A percentile compares a stretch with the other conserved stretches of the same genome.
Conservation (phyloP, 92 coral and sea anemone genomes). For the Blastomussa wellsi region DNA sequence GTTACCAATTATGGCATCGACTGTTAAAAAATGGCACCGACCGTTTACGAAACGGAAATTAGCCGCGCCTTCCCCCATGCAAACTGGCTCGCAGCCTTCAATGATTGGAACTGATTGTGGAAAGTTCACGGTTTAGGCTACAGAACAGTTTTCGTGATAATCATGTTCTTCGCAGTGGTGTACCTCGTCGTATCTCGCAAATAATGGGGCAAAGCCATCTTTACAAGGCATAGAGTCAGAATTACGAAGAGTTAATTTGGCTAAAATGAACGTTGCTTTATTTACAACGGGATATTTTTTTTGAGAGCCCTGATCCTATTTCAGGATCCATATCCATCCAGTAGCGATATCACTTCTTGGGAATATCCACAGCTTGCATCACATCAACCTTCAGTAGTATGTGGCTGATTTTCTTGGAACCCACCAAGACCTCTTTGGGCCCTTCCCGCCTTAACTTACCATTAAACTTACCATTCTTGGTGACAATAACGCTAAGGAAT, state of each 20-base stretch:
- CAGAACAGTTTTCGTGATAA: constrained; percentile 32
- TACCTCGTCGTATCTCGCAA: background rate
- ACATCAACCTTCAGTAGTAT: constrained; percentile 72
- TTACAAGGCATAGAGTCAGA: constrained; percentile 35
- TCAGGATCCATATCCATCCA: constrained; percentile 64
- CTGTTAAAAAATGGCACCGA: too few relatives aligned
- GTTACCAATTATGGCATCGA: too few relatives aligned
- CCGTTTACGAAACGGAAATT: too few relatives aligned
- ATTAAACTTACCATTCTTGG: constrained; percentile 37
- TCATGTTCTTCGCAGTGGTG: constrained; percentile 11
- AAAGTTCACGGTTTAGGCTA: constrained; percentile 46
- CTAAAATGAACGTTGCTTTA: constrained; percentile 41
- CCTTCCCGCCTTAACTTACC: constrained; percentile 56
- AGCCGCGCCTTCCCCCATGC: too few relatives aligned
- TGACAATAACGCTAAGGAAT: constrained; percentile 52
- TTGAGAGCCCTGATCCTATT: constrained; percentile 53
- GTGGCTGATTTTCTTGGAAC: constrained; percentile 60
- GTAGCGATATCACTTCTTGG: constrained; percentile 17
- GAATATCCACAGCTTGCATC: constrained; percentile 62
- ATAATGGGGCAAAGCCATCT: constrained; percentile 14
- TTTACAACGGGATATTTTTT: constrained; percentile 40
- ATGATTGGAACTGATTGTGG: constrained; percentile 53
- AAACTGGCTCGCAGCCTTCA: constrained; percentile 53
- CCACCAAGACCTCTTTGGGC: constrained; percentile 59
- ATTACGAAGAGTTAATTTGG: constrained; percentile 50